A percentile compares a stretch with the other conserved stretches of the same genome.
Conservation (phyloP, 2,113 vertebrate species). For the Limanda limanda region DNA sequence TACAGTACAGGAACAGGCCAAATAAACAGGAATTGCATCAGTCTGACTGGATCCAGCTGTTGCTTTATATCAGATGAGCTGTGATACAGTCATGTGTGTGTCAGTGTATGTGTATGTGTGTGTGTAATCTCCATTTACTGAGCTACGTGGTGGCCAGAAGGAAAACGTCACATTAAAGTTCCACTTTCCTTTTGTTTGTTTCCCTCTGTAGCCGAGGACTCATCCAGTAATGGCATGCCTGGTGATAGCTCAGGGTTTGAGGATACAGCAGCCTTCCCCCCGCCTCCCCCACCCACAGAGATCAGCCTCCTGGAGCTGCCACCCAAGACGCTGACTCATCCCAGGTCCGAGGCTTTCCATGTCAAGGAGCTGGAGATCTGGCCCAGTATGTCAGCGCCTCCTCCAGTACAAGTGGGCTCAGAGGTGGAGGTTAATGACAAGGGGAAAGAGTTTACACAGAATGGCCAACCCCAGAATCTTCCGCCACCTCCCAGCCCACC, state of each 20-base stretch:
- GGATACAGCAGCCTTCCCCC: slow-evolving; percentile 84
- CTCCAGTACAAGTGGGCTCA: slow-evolving; percentile 72
- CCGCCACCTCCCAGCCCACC: slow-evolving; percentile 53
- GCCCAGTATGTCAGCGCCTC: slow-evolving; percentile 79
- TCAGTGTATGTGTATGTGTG: slow-evolving; percentile 12
- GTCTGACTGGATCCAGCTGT: slow-evolving; percentile 65
- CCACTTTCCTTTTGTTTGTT: slow-evolving; percentile 33
- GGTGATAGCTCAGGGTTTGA: slow-evolving; percentile 80
- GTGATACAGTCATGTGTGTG: slow-evolving; percentile 23
- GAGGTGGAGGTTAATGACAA: slow-evolving; percentile 50
- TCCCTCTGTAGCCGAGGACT: slow-evolving; percentile 82
- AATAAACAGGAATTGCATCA: slow-evolving; percentile 76
- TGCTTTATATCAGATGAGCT: slow-evolving; percentile 40
- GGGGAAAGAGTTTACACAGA: slow-evolving; percentile 77
- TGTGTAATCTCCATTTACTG: slow-evolving; percentile 1
- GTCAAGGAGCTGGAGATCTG: slow-evolving; percentile 84
- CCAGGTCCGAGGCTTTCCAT: slow-evolving; percentile 78
- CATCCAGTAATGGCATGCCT: slow-evolving; percentile 80
- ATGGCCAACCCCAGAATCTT: slow-evolving; percentile 71
- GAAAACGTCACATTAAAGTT: slow-evolving; percentile 41
- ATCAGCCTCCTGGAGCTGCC: slow-evolving; percentile 87
- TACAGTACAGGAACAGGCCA: slow-evolving; percentile 53
- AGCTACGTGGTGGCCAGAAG: slow-evolving; percentile 14
- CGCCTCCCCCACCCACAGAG: slow-evolving; percentile 86
- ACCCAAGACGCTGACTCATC: slow-evolving; percentile 78